Evolutionary conservation across 2,797 vertebrate genomes (phyloP).

Genomic region (Sardinella longiceps): DNA sequence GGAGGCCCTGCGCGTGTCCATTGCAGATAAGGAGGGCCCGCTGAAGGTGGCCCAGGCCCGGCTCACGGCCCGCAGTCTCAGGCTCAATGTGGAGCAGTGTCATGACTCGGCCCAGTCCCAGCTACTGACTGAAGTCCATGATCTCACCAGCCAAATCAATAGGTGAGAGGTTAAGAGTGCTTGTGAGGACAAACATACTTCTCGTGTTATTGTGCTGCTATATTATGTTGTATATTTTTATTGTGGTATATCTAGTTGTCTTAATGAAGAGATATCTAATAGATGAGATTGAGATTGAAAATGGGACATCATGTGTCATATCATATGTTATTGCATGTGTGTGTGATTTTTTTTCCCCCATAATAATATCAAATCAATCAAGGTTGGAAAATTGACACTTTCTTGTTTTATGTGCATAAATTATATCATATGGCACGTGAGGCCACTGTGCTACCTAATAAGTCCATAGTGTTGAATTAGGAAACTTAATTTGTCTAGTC

Average conservation of each 20-base stretch:
- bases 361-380: too few species aligned
- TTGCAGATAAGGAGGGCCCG: conserved; percentile 77
- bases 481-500: too few species aligned
- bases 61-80: conserved; percentile 74
- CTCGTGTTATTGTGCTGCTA: not conserved
- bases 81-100: conserved; percentile 85
- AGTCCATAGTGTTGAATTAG: too few species aligned
- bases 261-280: not conserved
- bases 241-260: not conserved
- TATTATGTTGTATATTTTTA: not conserved
- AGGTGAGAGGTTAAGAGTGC: conserved; percentile 68
- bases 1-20: conserved; percentile 75
- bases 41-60: conserved; percentile 80
- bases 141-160: conserved; percentile 74
- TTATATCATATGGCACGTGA: too few species aligned
- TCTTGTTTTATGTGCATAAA: too few species aligned
- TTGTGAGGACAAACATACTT: not conserved
- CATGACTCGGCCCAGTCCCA: conserved; percentile 76
- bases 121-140: conserved; percentile 80
- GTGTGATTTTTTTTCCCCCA: not conserved
- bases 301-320: too few species aligned
- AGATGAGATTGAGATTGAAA: not conserved
- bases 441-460: too few species aligned
- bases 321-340: too few species aligned
- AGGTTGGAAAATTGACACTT: too few species aligned